Conservation (phyloP, 1,140 invertebrate species). For the Plodia interpunctella region DNA sequence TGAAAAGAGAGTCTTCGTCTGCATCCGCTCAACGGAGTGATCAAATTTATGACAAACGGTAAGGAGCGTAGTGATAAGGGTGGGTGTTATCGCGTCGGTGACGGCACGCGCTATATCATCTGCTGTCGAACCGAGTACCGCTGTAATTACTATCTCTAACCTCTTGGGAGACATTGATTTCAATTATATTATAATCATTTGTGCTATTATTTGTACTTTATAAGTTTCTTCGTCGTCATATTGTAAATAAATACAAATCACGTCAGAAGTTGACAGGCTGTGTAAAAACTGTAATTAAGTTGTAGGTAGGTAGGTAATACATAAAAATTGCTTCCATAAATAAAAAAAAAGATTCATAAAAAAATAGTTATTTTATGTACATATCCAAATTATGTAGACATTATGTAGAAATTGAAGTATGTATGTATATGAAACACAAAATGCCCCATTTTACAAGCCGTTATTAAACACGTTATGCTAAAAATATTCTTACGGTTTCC, state of each 20-base stretch:
- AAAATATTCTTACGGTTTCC: conserved; percentile 27
- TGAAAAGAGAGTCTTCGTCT: conserved; percentile 54
- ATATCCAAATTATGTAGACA: no score
- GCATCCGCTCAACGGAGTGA: conserved; percentile 66
- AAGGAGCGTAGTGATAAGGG: conserved; percentile 70
- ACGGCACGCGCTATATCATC: conserved; percentile 30
- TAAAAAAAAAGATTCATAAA: no score
- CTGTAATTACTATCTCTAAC: conserved; percentile 31
- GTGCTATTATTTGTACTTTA: neutral
- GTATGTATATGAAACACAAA: conserved; percentile 14
- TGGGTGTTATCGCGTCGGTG: conserved; percentile 52
- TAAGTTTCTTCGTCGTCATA: no score
- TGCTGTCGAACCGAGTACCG: conserved; percentile 28
- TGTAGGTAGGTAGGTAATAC: no score
- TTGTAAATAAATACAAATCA: no score
- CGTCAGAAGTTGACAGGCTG: no score
- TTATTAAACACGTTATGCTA: conserved; percentile 29
- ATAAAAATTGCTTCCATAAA: no score
- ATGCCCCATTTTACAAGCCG: conserved; percentile 9
- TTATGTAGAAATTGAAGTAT: neutral
- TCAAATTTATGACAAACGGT: conserved; percentile 76
- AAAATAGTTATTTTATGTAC: no score
- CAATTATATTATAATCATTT: neutral
- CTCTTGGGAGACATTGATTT: conserved; percentile 7
- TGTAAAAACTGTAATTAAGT: no score